Evolutionary conservation across 2,888 invertebrate genomes (phyloP), one percentile per base, ranked within the genome.

Genomic region (Sabatieria punctata): DNA sequence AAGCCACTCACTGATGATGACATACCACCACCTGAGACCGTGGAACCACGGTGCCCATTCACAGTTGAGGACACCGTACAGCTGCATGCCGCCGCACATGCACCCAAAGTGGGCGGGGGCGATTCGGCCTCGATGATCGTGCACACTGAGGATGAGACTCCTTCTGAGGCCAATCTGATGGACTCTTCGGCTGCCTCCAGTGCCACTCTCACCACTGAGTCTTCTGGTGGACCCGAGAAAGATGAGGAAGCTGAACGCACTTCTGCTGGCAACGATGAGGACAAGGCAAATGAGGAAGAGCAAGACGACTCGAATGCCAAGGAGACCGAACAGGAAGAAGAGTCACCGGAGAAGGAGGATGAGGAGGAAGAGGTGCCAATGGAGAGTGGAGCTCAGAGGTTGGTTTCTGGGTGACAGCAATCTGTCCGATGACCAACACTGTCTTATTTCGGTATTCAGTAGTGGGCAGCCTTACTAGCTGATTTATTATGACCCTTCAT

Each of bases 71-170:
- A 63, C 50, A 58, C 58, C 25, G 50, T 61, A 25, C 52, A 50
- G 38, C 42, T 60, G 49, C 57, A 59, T 48, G 52, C 55, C 18
- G 48, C 49, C 27, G 46, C 38, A 21, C 41, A 41, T 19, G 23
- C 45, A 3, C 49, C 50, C 24, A 49, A 55, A 50, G 15, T 11
- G 8, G n/a, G 19, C 8, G 38, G 38, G 15, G n/a, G 38, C 19
- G 65, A 65, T 37, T 63, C 64, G 52, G 61, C 62, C 44, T 66
- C 67, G 13, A 58, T 69, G 45, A 64, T 66, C 47, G 67, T 68
- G n/a, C 60, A 66, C 50, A 61, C 65, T 23, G 68, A 68, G 49
- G 68, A 67, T 48, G 35, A 39, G 39, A 23, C 51, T 1, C 45
- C 47, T 13, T 19, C 45, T 1, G 43, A 50, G 22, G 48, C 36